A percentile compares a stretch with the other conserved stretches of the same genome.
phyloP scores from a whole-genome alignment of 2,113 vertebrate genomes.

The Channa argus region DNA sequence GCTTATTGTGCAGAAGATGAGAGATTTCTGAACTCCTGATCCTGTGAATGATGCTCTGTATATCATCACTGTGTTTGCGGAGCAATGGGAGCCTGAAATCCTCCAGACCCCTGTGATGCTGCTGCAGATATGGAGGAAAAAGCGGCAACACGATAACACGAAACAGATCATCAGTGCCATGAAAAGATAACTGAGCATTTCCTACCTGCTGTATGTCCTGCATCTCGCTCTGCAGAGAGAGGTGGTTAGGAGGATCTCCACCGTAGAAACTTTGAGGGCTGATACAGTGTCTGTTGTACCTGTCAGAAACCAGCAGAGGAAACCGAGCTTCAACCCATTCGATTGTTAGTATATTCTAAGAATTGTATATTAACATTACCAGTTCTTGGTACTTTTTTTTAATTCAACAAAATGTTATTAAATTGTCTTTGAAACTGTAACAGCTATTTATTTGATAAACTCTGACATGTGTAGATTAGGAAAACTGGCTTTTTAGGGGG shows the following conservation, averaged over 20 bases:
- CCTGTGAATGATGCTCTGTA: slow-evolving; percentile 76
- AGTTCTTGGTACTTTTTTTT: too few species aligned
- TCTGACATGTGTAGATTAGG: too few species aligned
- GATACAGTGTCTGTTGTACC: slow-evolving; percentile 73
- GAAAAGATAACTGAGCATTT: neutral
- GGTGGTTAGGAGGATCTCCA: slow-evolving; percentile 66
- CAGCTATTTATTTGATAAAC: too few species aligned
- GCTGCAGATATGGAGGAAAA: slow-evolving; percentile 6
- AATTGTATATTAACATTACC: too few species aligned
- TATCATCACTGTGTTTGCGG: slow-evolving; percentile 52
- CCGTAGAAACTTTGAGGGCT: slow-evolving; percentile 46
- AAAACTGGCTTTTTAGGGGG: too few species aligned
- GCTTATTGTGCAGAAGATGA: slow-evolving; percentile 58
- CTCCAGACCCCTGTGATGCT: slow-evolving; percentile 65
- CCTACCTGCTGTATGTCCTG: slow-evolving; percentile 79
- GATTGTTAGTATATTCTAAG: too few species aligned
- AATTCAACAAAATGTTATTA: too few species aligned
- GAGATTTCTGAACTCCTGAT: slow-evolving; percentile 72
- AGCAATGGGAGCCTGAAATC: slow-evolving; percentile 53
- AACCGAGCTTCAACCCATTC: too few species aligned
- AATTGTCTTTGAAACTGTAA: too few species aligned
- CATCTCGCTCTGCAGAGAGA: slow-evolving; percentile 81
- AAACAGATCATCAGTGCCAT: neutral
- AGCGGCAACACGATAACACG: neutral
- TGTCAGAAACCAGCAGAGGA: slow-evolving; percentile 46